A percentile compares a stretch with the other conserved stretches of the same genome.
Evolutionary conservation across 2,888 invertebrate genomes (phyloP).

Genomic region (Pseudolycoriella hygida): DNA sequence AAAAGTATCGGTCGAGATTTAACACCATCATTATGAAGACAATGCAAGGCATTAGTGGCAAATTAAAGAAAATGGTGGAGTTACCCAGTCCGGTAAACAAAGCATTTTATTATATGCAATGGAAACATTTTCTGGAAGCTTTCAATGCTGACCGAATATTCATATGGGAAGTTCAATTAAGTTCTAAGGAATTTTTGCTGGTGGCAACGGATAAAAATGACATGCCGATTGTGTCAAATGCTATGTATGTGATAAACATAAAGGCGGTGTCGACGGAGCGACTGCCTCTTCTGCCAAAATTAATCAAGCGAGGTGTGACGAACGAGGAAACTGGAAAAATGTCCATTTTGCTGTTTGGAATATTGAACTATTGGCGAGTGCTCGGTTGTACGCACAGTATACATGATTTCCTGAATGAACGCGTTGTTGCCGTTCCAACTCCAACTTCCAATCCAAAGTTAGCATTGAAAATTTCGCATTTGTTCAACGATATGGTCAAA

Average conservation of each 20-base stretch:
- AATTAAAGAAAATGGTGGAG: slow-evolving; percentile 19
- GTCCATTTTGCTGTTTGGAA: slow-evolving; percentile 17
- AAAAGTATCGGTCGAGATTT: slow-evolving; percentile 4
- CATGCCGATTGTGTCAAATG: slow-evolving; percentile 22
- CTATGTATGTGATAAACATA: slow-evolving; percentile 22
- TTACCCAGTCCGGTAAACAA: slow-evolving; percentile 18
- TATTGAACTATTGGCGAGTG: slow-evolving; percentile 11
- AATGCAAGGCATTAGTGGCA: slow-evolving; percentile 12
- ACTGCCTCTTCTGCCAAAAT: slow-evolving; percentile 19
- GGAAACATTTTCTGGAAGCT: slow-evolving; percentile 17
- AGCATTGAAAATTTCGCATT: slow-evolving; percentile 23
- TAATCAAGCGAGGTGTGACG: slow-evolving; percentile 15
- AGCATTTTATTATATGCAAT: slow-evolving; percentile 10
- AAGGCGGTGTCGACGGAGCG: slow-evolving; percentile 14
- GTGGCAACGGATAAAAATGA: slow-evolving; percentile 21
- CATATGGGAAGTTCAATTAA: slow-evolving; percentile 22
- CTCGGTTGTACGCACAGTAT: slow-evolving; percentile 21
- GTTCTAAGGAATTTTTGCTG: slow-evolving; percentile 15
- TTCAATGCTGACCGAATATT: slow-evolving; percentile 19
- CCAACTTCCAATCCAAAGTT: slow-evolving; percentile 24
- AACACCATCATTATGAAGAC: slow-evolving; percentile 9
- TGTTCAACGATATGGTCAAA: slow-evolving; percentile 16
- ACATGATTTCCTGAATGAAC: slow-evolving; percentile 15
- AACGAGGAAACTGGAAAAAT: slow-evolving; percentile 15
- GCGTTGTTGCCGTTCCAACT: slow-evolving; percentile 23